A percentile compares a stretch with the other conserved stretches of the same genome.
phyloP scores from a whole-genome alignment of 1,140 invertebrate species.

The Cryptotermes secundus region DNA sequence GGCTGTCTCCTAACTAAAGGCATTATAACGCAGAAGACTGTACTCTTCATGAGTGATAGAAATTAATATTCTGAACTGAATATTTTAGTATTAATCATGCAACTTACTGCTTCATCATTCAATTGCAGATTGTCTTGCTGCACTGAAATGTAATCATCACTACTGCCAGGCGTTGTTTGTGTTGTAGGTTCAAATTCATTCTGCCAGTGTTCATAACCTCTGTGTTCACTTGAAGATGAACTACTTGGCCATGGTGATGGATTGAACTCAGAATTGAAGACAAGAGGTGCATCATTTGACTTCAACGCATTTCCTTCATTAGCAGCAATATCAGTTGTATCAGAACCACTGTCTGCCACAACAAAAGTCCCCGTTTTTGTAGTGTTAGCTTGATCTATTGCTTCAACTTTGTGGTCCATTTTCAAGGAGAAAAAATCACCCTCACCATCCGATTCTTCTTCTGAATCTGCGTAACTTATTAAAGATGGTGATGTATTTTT shows the following conservation, averaged over 20 bases:
- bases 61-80: no score
- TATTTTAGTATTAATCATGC: background rate
- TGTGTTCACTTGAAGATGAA: background rate
- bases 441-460: conserved; percentile 51
- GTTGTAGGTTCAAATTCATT: conserved; percentile 8
- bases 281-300: conserved; percentile 2
- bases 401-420: conserved; percentile 13
- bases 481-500: conserved; percentile 31
- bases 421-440: conserved; percentile 42
- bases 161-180: conserved; percentile 41
- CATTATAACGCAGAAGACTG: no score
- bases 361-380: background rate
- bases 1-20: no score
- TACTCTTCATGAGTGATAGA: no score
- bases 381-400: background rate
- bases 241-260: background rate
- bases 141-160: conserved; percentile 39
- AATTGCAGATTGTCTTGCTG: conserved; percentile 43
- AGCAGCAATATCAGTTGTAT: background rate
- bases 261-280: background rate
- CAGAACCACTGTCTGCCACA: background rate
- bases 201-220: background rate
- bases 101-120: conserved; percentile 52
- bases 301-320: background rate
- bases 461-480: conserved; percentile 46